These are phyloP conservation scores for Dryobates pubescens DNA, from an alignment of 2,797 vertebrate species.

Conservation along the genomic window DNA sequence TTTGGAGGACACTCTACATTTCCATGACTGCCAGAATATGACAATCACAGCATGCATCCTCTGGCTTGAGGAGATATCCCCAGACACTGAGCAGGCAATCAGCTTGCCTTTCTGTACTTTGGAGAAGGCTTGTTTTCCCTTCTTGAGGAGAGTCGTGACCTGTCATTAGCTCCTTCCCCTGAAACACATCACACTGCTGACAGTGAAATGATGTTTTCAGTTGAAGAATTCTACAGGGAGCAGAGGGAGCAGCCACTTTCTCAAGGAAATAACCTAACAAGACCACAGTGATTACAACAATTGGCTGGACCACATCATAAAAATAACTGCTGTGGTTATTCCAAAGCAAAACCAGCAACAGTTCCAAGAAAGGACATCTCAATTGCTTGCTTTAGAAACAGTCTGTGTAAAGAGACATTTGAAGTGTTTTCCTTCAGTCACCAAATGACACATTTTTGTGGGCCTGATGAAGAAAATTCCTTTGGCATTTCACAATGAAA, in stretches of 20 bases:
- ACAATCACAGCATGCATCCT: constrained; percentile 36
- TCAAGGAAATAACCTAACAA: constrained; percentile 65
- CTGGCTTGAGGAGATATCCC: constrained; percentile 66
- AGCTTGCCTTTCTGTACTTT: constrained; percentile 29
- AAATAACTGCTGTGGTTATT: constrained; percentile 30
- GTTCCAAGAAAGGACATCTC: constrained; percentile 25
- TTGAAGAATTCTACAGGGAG: constrained; percentile 45
- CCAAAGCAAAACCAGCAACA: background rate
- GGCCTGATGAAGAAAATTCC: background rate
- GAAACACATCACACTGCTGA: constrained; percentile 61
- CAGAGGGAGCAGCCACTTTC: constrained; percentile 32
- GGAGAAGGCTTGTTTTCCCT: constrained; percentile 63
- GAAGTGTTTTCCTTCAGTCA: background rate
- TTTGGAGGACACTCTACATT: constrained; percentile 12
- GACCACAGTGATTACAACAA: constrained; percentile 23
- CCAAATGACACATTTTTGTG: background rate
- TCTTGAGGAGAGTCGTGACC: constrained; percentile 54
- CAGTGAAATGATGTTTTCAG: constrained; percentile 69
- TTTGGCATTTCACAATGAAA: background rate
- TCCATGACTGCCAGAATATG: constrained; percentile 65
- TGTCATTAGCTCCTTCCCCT: constrained; percentile 66
- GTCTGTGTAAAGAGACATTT: background rate
- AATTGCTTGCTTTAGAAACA: background rate
- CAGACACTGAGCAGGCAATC: constrained; percentile 44
- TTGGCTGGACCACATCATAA: constrained; percentile 32